Percentiles rank a stretch among this genome's conserved stretches.
Evolutionary conservation across 2,797 vertebrate species (phyloP).

Genomic region (Tarsius wallacei): DNA sequence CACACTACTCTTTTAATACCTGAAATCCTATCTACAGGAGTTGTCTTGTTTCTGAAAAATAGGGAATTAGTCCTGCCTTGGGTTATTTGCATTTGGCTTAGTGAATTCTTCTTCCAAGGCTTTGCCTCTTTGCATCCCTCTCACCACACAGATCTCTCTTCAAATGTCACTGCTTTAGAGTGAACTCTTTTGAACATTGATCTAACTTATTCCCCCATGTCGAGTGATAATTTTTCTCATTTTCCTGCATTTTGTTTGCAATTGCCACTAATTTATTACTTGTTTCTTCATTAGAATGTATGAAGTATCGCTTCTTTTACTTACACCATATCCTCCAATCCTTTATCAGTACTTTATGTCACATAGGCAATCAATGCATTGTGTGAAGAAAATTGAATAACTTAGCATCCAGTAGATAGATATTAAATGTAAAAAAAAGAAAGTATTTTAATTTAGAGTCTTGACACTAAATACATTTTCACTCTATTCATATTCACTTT

Average conservation of each 20-base stretch:
- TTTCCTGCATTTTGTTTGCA: neutral
- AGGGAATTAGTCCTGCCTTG: neutral
- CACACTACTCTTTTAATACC: neutral
- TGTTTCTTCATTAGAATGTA: neutral
- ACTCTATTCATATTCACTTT: neutral
- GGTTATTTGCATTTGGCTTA: neutral
- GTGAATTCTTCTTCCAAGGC: neutral
- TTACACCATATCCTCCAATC: neutral
- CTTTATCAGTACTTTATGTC: neutral
- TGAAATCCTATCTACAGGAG: neutral
- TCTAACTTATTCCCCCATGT: neutral
- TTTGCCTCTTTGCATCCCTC: neutral
- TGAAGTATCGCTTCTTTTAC: neutral
- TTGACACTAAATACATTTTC: neutral
- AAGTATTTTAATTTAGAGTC: neutral
- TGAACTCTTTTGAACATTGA: rapidly evolving
- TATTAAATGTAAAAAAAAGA: neutral
- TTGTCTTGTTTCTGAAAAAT: neutral
- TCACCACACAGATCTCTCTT: neutral
- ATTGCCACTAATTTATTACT: neutral
- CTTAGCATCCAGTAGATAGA: neutral
- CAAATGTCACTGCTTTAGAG: neutral
- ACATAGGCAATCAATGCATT: neutral
- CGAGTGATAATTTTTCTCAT: neutral
- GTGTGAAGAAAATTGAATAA: neutral